These are phyloP conservation scores for Andrena chrysosceles DNA, from an alignment of 2,888 invertebrate species.

Conservation along the genomic window DNA sequence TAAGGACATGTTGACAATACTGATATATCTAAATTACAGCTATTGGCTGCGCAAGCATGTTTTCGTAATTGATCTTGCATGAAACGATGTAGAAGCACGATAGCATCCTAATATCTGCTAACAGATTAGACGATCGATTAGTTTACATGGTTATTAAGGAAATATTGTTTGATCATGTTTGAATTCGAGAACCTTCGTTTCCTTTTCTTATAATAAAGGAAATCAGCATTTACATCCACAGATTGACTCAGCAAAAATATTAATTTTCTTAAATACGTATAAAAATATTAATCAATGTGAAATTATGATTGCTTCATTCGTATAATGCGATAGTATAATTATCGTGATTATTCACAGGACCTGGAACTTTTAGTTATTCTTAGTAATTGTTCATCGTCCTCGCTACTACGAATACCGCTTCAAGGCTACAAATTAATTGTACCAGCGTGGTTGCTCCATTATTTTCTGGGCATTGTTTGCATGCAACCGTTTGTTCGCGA, in stretches of 20 bases:
- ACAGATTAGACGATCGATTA: slow-evolving; percentile 41
- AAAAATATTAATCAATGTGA: too few species aligned
- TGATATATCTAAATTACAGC: slow-evolving; percentile 28
- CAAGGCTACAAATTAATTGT: neutral
- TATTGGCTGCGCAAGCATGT: slow-evolving; percentile 43
- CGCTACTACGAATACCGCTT: neutral
- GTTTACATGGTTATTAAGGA: too few species aligned
- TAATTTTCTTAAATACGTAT: too few species aligned
- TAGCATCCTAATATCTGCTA: slow-evolving; percentile 11
- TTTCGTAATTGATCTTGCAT: slow-evolving; percentile 53
- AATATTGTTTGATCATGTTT: too few species aligned
- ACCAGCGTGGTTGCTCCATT: neutral
- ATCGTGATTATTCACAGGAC: neutral
- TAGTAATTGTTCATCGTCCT: slow-evolving; percentile 1
- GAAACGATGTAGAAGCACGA: slow-evolving; percentile 18
- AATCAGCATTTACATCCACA: neutral
- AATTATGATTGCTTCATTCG: too few species aligned
- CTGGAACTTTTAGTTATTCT: neutral
- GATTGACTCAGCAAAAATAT: neutral
- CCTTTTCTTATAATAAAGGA: too few species aligned
- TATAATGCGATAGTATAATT: neutral
- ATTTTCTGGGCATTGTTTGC: slow-evolving; percentile 31
- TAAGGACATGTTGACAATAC: too few species aligned
- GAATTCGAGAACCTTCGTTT: too few species aligned
- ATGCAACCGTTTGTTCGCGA: slow-evolving; percentile 35